Conservation (phyloP, 2,888 invertebrate species). For the Agrotis puta region DNA sequence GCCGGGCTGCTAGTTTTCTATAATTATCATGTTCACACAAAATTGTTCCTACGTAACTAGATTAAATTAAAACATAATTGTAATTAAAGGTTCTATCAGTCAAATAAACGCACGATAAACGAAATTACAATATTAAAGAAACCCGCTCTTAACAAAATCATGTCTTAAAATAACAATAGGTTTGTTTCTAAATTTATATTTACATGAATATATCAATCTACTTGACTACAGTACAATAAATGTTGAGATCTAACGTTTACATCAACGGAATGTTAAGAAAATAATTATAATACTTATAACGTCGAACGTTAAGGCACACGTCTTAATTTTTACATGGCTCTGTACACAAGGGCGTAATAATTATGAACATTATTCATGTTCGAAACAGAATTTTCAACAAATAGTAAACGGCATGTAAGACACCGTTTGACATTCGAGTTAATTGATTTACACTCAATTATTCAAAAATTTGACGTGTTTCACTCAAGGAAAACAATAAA, state of each 20-base stretch:
- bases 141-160: neutral
- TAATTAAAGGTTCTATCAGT: slow-evolving; percentile 25
- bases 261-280: slow-evolving; percentile 54
- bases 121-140: slow-evolving; percentile 15
- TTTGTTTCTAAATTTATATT: slow-evolving; percentile 22
- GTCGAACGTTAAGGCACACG: slow-evolving; percentile 75
- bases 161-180: slow-evolving; percentile 11
- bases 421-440: neutral
- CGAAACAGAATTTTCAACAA: neutral
- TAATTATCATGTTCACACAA: slow-evolving; percentile 6
- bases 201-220: slow-evolving; percentile 44
- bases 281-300: slow-evolving; percentile 54
- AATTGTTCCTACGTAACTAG: slow-evolving; percentile 2
- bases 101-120: slow-evolving; percentile 19
- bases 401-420: neutral
- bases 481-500: neutral
- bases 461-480: neutral
- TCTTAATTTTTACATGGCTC: slow-evolving; percentile 54
- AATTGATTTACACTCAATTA: neutral
- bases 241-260: slow-evolving; percentile 48
- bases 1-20: no score
- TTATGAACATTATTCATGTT: neutral
- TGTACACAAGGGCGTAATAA: slow-evolving; percentile 17
- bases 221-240: slow-evolving; percentile 39
- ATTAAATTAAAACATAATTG: slow-evolving; percentile 25